Evolutionary conservation across 2,797 vertebrate genomes (phyloP).

Genomic region (Pantherophis alleghaniensis): DNA sequence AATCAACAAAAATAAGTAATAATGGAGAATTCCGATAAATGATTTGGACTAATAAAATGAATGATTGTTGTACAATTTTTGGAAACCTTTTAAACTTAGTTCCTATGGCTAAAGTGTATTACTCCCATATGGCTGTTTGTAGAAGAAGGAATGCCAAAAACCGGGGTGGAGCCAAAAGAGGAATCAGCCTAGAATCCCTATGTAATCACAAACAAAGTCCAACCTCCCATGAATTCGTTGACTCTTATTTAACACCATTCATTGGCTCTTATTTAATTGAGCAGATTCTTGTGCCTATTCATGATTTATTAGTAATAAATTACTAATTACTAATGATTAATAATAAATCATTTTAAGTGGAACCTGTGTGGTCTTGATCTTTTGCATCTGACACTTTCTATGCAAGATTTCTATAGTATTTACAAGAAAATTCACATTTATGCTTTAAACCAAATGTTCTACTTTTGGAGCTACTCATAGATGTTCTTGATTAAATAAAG

Average conservation of each 20-base stretch:
- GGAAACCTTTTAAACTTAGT: neutral
- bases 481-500: slow-evolving; percentile 11
- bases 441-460: neutral
- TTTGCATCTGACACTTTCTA: neutral
- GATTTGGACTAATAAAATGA: neutral
- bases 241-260: neutral
- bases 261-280: neutral
- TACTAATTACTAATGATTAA: neutral
- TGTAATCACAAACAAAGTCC: neutral
- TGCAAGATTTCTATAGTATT: neutral
- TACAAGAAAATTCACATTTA: neutral
- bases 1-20: neutral
- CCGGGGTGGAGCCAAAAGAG: neutral
- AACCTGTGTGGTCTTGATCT: neutral
- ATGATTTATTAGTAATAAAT: neutral
- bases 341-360: neutral
- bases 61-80: neutral
- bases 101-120: neutral
- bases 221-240: neutral
- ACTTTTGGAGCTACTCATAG: slow-evolving; percentile 14
- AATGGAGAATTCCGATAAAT: neutral
- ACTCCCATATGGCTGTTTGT: neutral
- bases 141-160: neutral
- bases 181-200: neutral
- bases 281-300: neutral